These are phyloP conservation scores for Steatocranus sp. DNA, from an alignment of 2,797 vertebrate genomes.

Conservation along the genomic window DNA sequence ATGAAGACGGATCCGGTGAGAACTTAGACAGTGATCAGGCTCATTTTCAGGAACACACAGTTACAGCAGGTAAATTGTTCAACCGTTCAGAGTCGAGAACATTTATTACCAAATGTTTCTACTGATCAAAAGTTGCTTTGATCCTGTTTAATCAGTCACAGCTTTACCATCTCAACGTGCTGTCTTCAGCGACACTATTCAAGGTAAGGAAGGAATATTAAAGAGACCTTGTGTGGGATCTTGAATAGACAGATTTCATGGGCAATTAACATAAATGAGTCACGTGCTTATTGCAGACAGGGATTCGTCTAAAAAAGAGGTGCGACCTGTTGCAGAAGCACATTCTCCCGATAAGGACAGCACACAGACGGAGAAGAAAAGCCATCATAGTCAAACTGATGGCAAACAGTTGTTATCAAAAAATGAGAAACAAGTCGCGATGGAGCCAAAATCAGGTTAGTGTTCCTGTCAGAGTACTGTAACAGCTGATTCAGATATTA, in stretches of 20 bases:
- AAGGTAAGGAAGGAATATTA: neutral
- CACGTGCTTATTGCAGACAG: neutral
- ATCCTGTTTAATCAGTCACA: neutral
- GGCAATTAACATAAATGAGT: neutral
- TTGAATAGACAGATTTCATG: neutral
- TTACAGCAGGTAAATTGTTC: neutral
- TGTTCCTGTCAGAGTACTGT: neutral
- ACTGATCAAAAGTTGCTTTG: neutral
- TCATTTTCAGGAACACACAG: neutral
- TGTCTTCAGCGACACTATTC: rapidly evolving
- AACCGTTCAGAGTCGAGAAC: neutral
- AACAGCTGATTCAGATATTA: neutral
- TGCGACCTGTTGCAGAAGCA: neutral
- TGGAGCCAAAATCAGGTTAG: neutral
- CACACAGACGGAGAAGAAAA: neutral
- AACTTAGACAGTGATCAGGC: neutral
- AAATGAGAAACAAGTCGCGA: neutral
- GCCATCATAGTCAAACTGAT: neutral
- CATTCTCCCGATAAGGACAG: neutral
- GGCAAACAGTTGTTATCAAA: neutral
- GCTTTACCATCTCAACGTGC: neutral
- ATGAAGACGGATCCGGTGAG: neutral
- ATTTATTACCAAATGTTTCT: neutral
- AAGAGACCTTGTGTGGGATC: neutral
- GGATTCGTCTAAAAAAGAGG: neutral